A percentile compares a stretch with the other conserved stretches of the same genome.
Conservation (phyloP, 2,797 vertebrate genomes). For the Diceros bicornis region DNA sequence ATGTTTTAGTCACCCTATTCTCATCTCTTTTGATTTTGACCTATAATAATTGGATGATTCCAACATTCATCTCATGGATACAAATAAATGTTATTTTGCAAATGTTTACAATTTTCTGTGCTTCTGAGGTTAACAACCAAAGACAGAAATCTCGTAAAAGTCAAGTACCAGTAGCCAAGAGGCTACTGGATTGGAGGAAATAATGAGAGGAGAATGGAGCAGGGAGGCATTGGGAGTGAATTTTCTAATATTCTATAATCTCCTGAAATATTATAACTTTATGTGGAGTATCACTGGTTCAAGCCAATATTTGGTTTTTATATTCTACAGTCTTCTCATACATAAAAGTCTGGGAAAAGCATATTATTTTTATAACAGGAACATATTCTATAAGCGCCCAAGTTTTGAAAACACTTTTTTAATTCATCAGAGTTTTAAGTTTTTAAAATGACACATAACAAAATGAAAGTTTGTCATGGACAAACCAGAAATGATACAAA, state of each 20-base stretch:
- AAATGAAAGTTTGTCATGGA: neutral
- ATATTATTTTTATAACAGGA: neutral
- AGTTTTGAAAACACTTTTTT: neutral
- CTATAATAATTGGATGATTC: neutral
- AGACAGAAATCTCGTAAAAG: neutral
- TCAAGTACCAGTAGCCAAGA: neutral
- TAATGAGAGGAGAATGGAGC: neutral
- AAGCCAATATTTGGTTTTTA: neutral
- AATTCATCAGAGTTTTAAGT: neutral
- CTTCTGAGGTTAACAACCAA: neutral
- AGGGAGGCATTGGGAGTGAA: fast-evolving
- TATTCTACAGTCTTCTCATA: neutral
- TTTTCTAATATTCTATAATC: neutral
- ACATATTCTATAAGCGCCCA: neutral
- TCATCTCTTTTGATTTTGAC: neutral
- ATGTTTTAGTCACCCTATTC: neutral
- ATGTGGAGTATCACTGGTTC: neutral
- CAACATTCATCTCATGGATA: neutral
- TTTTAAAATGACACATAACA: neutral
- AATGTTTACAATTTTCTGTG: neutral
- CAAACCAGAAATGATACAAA: neutral
- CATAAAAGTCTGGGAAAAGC: neutral
- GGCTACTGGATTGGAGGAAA: neutral
- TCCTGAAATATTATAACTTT: neutral
- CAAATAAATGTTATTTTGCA: neutral